Conservation (phyloP, 53 echinoderm and acorn worm species). For the Hippasteria phrygiana region DNA sequence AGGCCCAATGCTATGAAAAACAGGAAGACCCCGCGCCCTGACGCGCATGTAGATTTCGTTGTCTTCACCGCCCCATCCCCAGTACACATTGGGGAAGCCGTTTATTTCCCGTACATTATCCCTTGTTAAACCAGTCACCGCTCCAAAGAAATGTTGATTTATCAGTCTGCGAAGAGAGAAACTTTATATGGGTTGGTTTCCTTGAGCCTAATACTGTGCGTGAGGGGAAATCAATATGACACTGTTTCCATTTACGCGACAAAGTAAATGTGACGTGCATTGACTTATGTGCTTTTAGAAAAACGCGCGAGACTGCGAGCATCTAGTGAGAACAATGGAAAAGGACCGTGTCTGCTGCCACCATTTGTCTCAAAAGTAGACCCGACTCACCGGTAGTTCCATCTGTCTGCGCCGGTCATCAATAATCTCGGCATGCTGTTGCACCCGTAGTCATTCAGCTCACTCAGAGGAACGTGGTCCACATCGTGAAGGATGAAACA, state of each 20-base stretch:
- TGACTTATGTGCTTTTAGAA: no score
- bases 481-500: slow-evolving; percentile 88
- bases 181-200: not conserved
- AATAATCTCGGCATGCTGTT: slow-evolving; percentile 76
- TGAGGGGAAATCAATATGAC: not conserved
- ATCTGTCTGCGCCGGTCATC: slow-evolving; percentile 73
- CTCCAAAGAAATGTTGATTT: slow-evolving; percentile 80
- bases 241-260: no score
- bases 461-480: slow-evolving; percentile 77
- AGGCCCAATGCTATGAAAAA: slow-evolving; percentile 25
- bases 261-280: no score
- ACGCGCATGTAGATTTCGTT: slow-evolving; percentile 82
- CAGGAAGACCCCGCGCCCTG: not conserved
- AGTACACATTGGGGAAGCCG: slow-evolving; percentile 93
- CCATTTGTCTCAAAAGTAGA: not conserved
- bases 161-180: slow-evolving; percentile 45
- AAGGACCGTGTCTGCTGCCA: not conserved
- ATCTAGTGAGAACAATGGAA: not conserved
- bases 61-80: slow-evolving; percentile 99
- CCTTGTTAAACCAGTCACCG: slow-evolving; percentile 77
- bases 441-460: slow-evolving; percentile 81
- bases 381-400: slow-evolving; percentile 78
- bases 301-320: no score
- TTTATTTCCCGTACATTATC: slow-evolving; percentile 78
- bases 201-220: not conserved